Percentiles rank a stretch among this genome's conserved stretches.
Evolutionary conservation across 2,113 vertebrate genomes (phyloP).

Genomic region (Mormyrus iriodes): DNA sequence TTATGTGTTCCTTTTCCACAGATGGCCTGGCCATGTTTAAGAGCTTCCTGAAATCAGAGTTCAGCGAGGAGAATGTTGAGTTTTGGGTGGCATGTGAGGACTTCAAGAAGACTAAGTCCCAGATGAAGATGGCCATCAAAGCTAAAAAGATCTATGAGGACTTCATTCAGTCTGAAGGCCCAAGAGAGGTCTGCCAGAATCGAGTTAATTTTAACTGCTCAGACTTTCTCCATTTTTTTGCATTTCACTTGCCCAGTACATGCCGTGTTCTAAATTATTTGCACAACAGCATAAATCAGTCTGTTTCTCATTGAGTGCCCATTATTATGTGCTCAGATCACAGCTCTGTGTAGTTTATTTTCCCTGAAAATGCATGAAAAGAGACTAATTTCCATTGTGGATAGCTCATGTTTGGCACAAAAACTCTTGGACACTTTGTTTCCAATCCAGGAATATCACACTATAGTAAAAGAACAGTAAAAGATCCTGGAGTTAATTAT

Average conservation of each 20-base stretch:
- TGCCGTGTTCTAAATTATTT: not conserved
- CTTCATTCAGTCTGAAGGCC: slow-evolving; percentile 85
- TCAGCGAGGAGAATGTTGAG: slow-evolving; percentile 91
- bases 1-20: slow-evolving; percentile 35
- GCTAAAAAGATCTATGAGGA: slow-evolving; percentile 92
- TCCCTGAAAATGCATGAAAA: not conserved
- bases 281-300: not conserved
- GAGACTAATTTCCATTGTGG: not conserved
- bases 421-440: not conserved
- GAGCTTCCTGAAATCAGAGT: slow-evolving; percentile 88
- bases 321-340: not conserved
- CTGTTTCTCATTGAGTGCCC: not conserved
- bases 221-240: not conserved
- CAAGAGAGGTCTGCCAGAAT: slow-evolving; percentile 77
- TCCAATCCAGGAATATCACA: not conserved
- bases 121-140: slow-evolving; percentile 71
- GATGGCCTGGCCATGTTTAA: slow-evolving; percentile 80
- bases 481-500: not conserved
- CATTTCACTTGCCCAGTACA: not conserved
- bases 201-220: not conserved
- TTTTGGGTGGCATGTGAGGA: slow-evolving; percentile 94
- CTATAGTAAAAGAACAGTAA: not conserved
- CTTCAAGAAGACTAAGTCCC: slow-evolving; percentile 81
- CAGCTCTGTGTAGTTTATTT: not conserved
- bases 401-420: not conserved